Base-by-base conservation (phyloP, 2,888 invertebrate species). In the Myathropa florea region DNA sequence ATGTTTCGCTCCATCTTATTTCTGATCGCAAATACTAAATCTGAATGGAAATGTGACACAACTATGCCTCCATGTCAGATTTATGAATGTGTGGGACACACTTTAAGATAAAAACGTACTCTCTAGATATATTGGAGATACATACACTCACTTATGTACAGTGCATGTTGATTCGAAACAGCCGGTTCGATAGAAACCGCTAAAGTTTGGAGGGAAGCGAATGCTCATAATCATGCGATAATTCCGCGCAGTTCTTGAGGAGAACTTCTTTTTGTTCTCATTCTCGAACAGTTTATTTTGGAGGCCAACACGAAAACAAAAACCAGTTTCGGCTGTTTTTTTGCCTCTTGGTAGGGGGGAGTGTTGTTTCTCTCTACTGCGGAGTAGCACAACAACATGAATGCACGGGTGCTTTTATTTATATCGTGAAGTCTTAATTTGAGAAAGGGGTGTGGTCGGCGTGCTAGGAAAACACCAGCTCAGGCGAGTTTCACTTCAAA, bases 391-490 rank as follows among this genome's bases (percentile, higher is more conserved):
- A 63, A 9, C 18, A 46, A 57, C 9, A 10, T 53, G 60, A 4
- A 21, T 23, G 24, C 26, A 10, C 0, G 0, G 21, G n/a, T 21
- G 61, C 24, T 26, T 12, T 26, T 61, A 28, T 61, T 33, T 33
- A 46, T 36, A 36, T 70, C 61, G 26, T 36, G 36, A 7, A 12
- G 68, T 68, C 9, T 36, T 6, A 30, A 26, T 26, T 70, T 10
- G 21, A n/a, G 21, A 72, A 71, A 65, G 71, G 59, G 79, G 79
- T 72, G 79, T 79, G 79, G 79, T 57, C 46, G 30, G 39, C 18
- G 6, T 24, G 18, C 7, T n/a, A 7, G 7, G 26, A 1, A 26
- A 23, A 59, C 36, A 24, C 21, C 26, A 55, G 3, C 65, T 39
- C 65, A 64, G 63, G 64, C 28, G 64, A 30, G 21, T 36, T 61